A percentile compares a stretch with the other conserved stretches of the same genome.
phyloP scores from a whole-genome alignment of 2,888 invertebrate species.

The Aelia acuminata region DNA sequence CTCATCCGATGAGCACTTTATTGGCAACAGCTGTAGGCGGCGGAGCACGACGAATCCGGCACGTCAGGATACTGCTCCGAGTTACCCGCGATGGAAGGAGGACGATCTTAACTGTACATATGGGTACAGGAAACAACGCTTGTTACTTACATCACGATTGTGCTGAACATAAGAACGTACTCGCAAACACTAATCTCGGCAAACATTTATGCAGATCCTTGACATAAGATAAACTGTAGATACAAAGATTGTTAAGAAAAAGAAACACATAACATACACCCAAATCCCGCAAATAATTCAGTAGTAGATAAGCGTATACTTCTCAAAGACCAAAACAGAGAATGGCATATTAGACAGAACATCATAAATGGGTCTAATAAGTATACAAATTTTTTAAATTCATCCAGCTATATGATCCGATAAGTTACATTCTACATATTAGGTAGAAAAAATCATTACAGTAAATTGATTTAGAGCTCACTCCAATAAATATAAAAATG shows the following conservation, averaged over 20 bases:
- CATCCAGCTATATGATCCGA: too few species aligned
- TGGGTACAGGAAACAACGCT: background rate
- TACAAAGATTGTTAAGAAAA: background rate
- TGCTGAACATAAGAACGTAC: background rate
- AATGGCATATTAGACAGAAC: too few species aligned
- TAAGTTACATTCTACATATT: too few species aligned
- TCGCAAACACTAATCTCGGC: background rate
- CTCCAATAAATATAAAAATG: too few species aligned
- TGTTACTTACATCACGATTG: background rate
- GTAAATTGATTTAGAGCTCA: too few species aligned
- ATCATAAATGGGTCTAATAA: too few species aligned
- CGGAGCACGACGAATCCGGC: slow-evolving; percentile 5
- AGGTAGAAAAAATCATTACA: too few species aligned
- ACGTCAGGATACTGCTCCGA: background rate
- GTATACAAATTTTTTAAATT: too few species aligned
- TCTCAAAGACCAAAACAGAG: too few species aligned
- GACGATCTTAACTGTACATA: background rate
- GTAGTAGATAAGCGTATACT: background rate
- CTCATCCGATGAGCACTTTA: slow-evolving; percentile 33
- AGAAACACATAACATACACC: background rate
- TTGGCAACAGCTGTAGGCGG: slow-evolving; percentile 19
- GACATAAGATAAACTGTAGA: too few species aligned
- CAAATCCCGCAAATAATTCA: background rate
- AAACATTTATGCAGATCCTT: background rate
- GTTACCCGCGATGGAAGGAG: background rate